Evolutionary conservation across 2,888 invertebrate genomes (phyloP).

Genomic region (Drosophila tanythrix): DNA sequence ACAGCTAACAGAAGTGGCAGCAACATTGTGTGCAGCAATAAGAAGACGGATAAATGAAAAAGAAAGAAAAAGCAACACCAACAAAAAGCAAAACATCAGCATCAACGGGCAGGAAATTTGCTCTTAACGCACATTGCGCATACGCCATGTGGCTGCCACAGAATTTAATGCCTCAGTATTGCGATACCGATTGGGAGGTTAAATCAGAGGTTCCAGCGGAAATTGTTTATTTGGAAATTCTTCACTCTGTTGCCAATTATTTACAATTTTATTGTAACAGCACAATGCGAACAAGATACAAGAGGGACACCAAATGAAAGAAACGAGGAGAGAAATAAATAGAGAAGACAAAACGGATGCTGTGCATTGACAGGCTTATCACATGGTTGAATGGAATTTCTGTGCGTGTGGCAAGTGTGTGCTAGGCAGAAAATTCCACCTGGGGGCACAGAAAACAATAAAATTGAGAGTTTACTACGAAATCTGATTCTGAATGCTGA

Average conservation of each 20-base stretch:
- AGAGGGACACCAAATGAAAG: not conserved
- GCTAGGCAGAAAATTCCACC: slow-evolving; percentile 21
- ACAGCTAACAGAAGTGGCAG: slow-evolving; percentile 11
- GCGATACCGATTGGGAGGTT: slow-evolving; percentile 39
- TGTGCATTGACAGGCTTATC: slow-evolving; percentile 40
- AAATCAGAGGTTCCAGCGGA: slow-evolving; percentile 47
- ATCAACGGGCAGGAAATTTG: slow-evolving; percentile 34
- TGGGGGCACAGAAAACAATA: slow-evolving; percentile 18
- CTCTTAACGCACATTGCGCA: slow-evolving; percentile 52
- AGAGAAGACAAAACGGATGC: slow-evolving; percentile 33
- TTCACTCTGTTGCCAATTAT: slow-evolving; percentile 55
- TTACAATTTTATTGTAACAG: slow-evolving; percentile 39
- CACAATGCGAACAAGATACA: not conserved
- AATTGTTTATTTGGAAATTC: slow-evolving; percentile 63
- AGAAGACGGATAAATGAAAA: not conserved
- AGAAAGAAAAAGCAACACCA: slow-evolving; percentile 1
- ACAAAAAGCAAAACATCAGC: slow-evolving; percentile 1
- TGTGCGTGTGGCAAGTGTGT: slow-evolving; percentile 2
- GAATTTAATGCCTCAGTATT: slow-evolving; percentile 23
- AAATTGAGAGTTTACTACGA: slow-evolving; percentile 3
- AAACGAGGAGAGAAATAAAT: not conserved
- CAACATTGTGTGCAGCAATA: slow-evolving; percentile 12
- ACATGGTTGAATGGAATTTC: slow-evolving; percentile 32
- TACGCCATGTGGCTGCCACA: slow-evolving; percentile 63
- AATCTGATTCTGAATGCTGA: not conserved